These are phyloP conservation scores for Idaea biselata DNA, from an alignment of 2,888 invertebrate genomes.

Conservation along the genomic window DNA sequence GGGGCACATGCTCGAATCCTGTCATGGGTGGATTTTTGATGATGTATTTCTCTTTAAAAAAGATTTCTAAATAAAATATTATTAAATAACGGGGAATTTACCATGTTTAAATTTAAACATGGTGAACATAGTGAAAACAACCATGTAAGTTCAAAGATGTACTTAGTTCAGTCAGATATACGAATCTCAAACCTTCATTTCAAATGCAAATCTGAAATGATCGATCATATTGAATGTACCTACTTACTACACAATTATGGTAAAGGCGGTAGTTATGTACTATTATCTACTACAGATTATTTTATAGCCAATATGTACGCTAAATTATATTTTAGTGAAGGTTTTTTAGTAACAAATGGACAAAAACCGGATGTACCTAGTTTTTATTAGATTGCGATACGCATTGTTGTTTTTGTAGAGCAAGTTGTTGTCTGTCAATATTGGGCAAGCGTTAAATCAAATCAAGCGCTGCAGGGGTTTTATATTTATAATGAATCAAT, in stretches of 20 bases:
- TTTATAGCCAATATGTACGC: not conserved
- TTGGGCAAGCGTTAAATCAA: conserved; percentile 13
- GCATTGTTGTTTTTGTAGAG: conserved; percentile 38
- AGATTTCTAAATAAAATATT: too few relatives aligned
- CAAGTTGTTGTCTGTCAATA: conserved; percentile 30
- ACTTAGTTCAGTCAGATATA: too few relatives aligned
- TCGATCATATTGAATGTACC: not conserved
- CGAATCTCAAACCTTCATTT: too few relatives aligned
- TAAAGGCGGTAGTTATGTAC: conserved; percentile 7
- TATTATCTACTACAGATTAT: not conserved
- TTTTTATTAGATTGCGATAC: conserved; percentile 58
- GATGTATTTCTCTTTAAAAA: too few relatives aligned
- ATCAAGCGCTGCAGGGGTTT: not conserved
- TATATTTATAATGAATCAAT: conserved; percentile 1
- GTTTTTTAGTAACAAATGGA: conserved; percentile 40
- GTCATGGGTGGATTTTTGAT: too few relatives aligned
- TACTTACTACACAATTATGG: not conserved
- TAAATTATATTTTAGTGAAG: conserved; percentile 37
- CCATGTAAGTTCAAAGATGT: too few relatives aligned
- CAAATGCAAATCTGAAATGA: not conserved
- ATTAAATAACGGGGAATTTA: too few relatives aligned
- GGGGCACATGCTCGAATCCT: too few relatives aligned
- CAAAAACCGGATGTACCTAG: conserved; percentile 49
- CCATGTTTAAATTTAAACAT: too few relatives aligned
- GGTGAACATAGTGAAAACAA: too few relatives aligned